phyloP scores from a whole-genome alignment of 2,113 vertebrate species.

The Syrrhaptes paradoxus region DNA sequence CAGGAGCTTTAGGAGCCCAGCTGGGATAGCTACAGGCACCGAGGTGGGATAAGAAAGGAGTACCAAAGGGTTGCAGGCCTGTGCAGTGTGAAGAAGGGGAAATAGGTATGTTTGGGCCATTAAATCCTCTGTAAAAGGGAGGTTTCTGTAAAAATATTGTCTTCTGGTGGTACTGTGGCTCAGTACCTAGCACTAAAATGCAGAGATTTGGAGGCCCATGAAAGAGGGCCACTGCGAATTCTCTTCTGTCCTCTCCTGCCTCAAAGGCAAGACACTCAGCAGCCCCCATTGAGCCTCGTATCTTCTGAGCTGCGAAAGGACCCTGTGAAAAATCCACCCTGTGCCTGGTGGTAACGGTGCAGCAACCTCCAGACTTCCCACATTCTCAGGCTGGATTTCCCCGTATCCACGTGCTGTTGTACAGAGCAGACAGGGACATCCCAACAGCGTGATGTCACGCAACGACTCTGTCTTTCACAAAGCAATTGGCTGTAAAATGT shows the following conservation, averaged over 20 bases:
- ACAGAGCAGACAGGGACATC: not conserved
- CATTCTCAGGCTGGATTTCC: not conserved
- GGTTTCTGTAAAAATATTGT: not conserved
- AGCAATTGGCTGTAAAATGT: constrained; percentile 30
- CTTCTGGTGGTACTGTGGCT: not conserved
- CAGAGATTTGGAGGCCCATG: not conserved
- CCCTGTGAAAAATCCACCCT: not conserved
- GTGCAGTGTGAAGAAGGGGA: not conserved
- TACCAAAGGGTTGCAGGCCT: not conserved
- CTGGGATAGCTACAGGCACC: not conserved
- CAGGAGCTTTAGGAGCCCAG: not conserved
- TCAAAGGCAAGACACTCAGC: not conserved
- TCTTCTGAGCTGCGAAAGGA: not conserved
- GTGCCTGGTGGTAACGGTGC: not conserved
- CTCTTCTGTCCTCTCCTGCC: not conserved
- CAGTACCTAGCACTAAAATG: not conserved
- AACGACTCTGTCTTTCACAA: not conserved
- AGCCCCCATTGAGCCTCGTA: not conserved
- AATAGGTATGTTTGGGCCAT: not conserved
- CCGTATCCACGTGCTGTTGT: not conserved
- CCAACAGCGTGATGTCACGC: fast-evolving
- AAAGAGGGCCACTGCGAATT: not conserved
- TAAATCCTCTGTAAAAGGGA: not conserved
- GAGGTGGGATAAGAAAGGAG: not conserved
- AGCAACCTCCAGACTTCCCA: not conserved